Evolutionary conservation across 2,113 vertebrate genomes (phyloP), one percentile per base, ranked within the genome.

Genomic region (Myotis brandtii): DNA sequence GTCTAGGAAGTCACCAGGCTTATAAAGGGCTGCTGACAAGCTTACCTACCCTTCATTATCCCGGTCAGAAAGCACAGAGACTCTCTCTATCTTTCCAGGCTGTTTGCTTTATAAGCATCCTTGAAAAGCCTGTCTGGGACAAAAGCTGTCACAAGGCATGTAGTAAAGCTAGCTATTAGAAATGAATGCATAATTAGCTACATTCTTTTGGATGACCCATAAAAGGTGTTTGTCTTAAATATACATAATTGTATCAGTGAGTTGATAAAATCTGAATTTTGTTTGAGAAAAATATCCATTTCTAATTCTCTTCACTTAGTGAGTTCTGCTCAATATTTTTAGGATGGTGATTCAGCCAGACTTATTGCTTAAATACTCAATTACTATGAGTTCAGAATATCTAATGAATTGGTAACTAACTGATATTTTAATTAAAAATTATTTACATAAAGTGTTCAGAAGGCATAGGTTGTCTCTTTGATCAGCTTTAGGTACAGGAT

Each of bases 391-490:
- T 75, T 96, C 14, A n/a, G 25, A 54, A 94, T 34, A 88, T 82
- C 18, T 48, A 69, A 40, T 64, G 34, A 77, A 37, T 86, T 93
- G 88, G 59, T 50, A 94, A 79, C 85, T 96, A 90, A 93, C 62
- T 92, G 14, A 37, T 54, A 88, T 64, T 94, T 82, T 79, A 81
- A 92, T 92, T 70, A 92, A 79, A 92, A 64, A 8, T 87, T 88
- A 25, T 82, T 92, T 85, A 37, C 32, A 25, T 94, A 30, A 10
- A 54, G 32, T 80, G 11, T 79, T 4, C 52, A 43, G 54, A 66
- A 37, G 50, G 52, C n/a, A 21, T 92, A 40, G 70, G 9, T 83
- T 69, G 27, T 86, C 54, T 80, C 43, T 87, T 21, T 59, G 34
- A 69, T 95, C 16, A 91, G 27, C 6, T 86, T 92, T 86, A 32